phyloP scores from a whole-genome alignment of 2,888 invertebrate species.

The Pristionchus entomophagus region DNA sequence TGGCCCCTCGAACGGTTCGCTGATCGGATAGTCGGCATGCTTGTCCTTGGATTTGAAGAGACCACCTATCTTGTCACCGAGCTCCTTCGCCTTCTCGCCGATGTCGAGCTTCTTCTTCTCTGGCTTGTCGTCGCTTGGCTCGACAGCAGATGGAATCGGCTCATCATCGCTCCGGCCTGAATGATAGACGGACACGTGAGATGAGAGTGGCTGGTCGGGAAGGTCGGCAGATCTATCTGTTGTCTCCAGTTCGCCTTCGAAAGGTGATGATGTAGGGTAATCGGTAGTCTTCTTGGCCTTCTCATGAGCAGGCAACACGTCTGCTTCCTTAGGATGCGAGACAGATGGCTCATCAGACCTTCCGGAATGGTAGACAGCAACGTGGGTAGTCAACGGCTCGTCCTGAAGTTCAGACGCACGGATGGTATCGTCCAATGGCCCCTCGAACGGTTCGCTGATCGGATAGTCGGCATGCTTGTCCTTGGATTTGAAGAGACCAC shows the following conservation, averaged over 20 bases:
- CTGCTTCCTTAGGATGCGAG: background rate
- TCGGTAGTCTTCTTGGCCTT: background rate
- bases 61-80: conserved; percentile 27
- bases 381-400: background rate
- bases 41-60: conserved; percentile 20
- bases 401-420: background rate
- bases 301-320: background rate
- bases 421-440: conserved; percentile 12
- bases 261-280: background rate
- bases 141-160: background rate
- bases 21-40: conserved; percentile 14
- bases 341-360: background rate
- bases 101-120: conserved; percentile 40
- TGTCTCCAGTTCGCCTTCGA: conserved; percentile 12
- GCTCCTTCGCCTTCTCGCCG: conserved; percentile 6
- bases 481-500: conserved; percentile 29
- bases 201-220: background rate
- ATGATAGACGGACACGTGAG: conserved; percentile 3
- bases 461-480: conserved; percentile 21
- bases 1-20: background rate
- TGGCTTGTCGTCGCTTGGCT: background rate
- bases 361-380: conserved; percentile 26
- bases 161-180: background rate
- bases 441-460: background rate
- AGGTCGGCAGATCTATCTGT: background rate